These are phyloP conservation scores for Onychomys leucogaster DNA, from an alignment of 2,797 vertebrate genomes.

Conservation along the genomic window DNA sequence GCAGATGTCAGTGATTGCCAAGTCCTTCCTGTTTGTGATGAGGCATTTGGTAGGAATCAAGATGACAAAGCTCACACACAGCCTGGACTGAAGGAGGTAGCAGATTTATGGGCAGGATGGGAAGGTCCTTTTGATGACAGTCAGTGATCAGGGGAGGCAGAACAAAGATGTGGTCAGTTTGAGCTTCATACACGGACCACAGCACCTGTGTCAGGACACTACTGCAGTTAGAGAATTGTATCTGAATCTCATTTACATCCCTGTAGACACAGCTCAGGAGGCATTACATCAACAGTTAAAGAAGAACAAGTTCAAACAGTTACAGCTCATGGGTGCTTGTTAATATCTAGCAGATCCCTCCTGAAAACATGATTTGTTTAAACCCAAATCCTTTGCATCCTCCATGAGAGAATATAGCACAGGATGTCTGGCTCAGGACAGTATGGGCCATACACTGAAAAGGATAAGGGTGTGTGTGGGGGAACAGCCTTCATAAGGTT, in stretches of 20 bases:
- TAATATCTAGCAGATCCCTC: background rate
- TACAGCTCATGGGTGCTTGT: background rate
- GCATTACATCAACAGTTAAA: background rate
- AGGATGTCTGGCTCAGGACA: background rate
- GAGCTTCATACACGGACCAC: fast-evolving
- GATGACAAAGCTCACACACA: background rate
- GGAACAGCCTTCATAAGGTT: background rate
- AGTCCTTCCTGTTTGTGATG: background rate
- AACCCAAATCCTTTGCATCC: background rate
- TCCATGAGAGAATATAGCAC: background rate
- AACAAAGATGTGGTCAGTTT: fast-evolving
- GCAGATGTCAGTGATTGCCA: background rate
- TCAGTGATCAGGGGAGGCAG: background rate
- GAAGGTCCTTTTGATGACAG: background rate
- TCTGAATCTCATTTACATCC: background rate
- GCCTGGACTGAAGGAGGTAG: background rate
- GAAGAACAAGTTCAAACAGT: background rate
- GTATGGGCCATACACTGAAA: background rate
- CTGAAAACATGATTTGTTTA: background rate
- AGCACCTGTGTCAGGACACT: background rate
- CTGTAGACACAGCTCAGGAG: background rate
- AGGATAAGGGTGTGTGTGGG: background rate
- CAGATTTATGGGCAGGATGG: background rate
- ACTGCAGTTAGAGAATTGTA: fast-evolving
- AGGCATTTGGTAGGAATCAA: background rate